A percentile compares a stretch with the other conserved stretches of the same genome.
These are phyloP conservation scores for Perccottus glenii DNA, from an alignment of 2,113 vertebrate genomes.

Conservation along the genomic window DNA sequence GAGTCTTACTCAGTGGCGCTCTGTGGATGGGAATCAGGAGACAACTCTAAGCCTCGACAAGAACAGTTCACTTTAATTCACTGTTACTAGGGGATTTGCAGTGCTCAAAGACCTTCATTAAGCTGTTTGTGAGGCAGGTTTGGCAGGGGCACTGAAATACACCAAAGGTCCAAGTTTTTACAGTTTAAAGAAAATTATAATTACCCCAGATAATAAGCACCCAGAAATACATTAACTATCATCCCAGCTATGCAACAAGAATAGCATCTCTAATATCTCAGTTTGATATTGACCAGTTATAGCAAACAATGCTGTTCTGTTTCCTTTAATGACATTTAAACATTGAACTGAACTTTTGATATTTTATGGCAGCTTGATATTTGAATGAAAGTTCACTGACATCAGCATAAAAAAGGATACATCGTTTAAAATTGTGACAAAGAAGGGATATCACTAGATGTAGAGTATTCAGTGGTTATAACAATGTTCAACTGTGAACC, in stretches of 20 bases:
- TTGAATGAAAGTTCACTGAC: slow-evolving; percentile 24
- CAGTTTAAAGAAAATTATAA: slow-evolving; percentile 15
- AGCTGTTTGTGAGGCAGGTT: slow-evolving; percentile 59
- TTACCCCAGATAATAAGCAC: background rate
- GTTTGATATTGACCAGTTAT: slow-evolving; percentile 9
- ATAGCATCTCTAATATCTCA: slow-evolving; percentile 7
- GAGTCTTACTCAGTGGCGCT: slow-evolving; percentile 42
- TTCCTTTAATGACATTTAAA: slow-evolving; percentile 18
- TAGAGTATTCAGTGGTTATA: no score
- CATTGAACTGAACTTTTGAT: slow-evolving; percentile 29
- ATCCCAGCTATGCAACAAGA: background rate
- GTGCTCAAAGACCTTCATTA: slow-evolving; percentile 46
- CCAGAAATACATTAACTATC: background rate
- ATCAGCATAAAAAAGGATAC: slow-evolving; percentile 11
- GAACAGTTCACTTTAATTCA: slow-evolving; percentile 69
- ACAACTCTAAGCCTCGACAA: slow-evolving; percentile 51
- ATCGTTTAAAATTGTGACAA: no score
- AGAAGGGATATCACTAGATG: no score
- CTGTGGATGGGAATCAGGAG: slow-evolving; percentile 38
- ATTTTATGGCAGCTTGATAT: slow-evolving; percentile 43
- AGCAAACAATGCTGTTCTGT: background rate
- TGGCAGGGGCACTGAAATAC: slow-evolving; percentile 25
- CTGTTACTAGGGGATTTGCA: slow-evolving; percentile 61
- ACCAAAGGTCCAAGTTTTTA: slow-evolving; percentile 25
- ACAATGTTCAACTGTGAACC: no score